phyloP scores from a whole-genome alignment of 2,113 vertebrate genomes.

The Ranitomeya variabilis region DNA sequence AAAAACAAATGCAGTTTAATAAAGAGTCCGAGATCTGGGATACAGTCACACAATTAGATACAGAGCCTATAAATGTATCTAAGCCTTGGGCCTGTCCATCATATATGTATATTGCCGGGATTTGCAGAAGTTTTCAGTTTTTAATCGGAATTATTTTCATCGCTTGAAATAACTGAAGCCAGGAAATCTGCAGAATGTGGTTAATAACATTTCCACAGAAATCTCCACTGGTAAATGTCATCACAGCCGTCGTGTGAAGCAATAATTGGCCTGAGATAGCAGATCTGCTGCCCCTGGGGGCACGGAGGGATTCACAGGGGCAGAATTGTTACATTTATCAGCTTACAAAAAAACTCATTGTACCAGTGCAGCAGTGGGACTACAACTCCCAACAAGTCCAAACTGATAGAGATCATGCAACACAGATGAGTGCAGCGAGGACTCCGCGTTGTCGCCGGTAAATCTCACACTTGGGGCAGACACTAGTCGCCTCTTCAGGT shows the following conservation, averaged over 20 bases:
- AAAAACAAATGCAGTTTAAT: too few species aligned
- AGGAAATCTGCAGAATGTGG: constrained; percentile 23
- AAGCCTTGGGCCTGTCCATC: neutral
- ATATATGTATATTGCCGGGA: neutral
- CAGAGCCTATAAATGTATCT: neutral
- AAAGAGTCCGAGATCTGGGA: neutral
- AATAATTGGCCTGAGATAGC: neutral
- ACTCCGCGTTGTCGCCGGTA: too few species aligned
- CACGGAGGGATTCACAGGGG: neutral
- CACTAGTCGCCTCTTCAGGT: too few species aligned
- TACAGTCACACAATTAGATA: neutral
- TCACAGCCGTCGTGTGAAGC: neutral
- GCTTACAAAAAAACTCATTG: too few species aligned
- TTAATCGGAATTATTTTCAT: neutral
- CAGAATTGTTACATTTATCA: too few species aligned
- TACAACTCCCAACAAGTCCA: neutral
- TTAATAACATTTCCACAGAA: neutral
- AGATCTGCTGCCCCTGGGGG: neutral
- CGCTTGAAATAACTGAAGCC: neutral
- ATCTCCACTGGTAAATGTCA: neutral
- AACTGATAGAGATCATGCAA: too few species aligned
- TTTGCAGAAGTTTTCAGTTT: neutral
- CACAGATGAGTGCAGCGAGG: too few species aligned
- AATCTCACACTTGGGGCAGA: too few species aligned
- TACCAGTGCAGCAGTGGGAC: neutral